These are phyloP conservation scores for Phymanthus crucifer DNA, from an alignment of 92 coral and sea anemone species.

Conservation along the genomic window DNA sequence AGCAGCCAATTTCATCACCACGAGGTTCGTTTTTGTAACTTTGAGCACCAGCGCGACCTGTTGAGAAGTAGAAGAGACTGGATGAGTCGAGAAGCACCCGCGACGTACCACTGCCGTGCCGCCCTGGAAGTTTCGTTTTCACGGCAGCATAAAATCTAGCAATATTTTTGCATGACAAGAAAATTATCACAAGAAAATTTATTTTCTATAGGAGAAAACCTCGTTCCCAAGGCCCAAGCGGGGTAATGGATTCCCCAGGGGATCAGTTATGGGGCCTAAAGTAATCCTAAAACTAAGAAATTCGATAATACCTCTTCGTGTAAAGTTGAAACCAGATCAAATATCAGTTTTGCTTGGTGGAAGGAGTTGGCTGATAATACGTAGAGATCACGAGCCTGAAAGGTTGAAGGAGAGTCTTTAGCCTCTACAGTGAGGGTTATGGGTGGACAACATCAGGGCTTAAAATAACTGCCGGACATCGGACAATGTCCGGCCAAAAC, in stretches of 20 bases:
- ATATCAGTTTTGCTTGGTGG: constrained; percentile 91
- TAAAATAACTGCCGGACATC: too few relatives aligned
- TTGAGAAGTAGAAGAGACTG: background rate
- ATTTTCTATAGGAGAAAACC: too few relatives aligned
- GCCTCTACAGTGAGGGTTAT: too few relatives aligned
- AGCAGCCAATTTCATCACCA: constrained; percentile 95
- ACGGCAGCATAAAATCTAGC: too few relatives aligned
- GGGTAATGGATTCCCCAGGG: background rate
- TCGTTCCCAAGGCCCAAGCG: background rate
- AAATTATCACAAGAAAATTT: too few relatives aligned
- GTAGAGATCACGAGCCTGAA: constrained; percentile 77
- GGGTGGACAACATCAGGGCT: too few relatives aligned
- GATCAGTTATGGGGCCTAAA: background rate
- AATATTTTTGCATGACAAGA: too few relatives aligned
- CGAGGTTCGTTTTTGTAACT: constrained; percentile 90
- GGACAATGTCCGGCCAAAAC: too few relatives aligned
- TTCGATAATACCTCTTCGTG: constrained; percentile 70
- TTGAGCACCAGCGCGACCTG: constrained; percentile 82
- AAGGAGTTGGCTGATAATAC: constrained; percentile 84
- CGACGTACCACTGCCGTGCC: too few relatives aligned
- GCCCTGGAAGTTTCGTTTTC: too few relatives aligned
- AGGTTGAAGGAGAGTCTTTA: background rate
- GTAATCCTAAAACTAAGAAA: too few relatives aligned
- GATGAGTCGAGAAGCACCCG: too few relatives aligned
- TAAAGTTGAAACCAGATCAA: constrained; percentile 78